Conservation (phyloP, 2,888 invertebrate species). For the Polydrusus pterygomalis region DNA sequence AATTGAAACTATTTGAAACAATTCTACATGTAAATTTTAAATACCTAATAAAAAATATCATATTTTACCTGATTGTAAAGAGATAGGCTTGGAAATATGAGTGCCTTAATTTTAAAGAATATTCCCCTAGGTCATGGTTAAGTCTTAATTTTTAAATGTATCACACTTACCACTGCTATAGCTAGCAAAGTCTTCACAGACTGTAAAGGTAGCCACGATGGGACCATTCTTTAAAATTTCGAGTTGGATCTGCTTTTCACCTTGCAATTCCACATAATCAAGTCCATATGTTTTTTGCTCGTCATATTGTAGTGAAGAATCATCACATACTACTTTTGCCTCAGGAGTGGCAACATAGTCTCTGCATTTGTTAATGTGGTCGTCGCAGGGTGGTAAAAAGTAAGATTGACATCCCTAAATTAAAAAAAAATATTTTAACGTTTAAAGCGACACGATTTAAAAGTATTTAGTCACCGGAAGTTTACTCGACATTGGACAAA, state of each 20-base stretch:
- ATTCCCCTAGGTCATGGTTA: too few relatives aligned
- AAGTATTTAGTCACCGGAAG: too few relatives aligned
- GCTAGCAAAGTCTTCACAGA: constrained; percentile 84
- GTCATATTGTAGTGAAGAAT: constrained; percentile 6
- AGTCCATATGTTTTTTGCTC: constrained; percentile 20
- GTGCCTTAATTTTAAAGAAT: too few relatives aligned
- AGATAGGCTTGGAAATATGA: too few relatives aligned
- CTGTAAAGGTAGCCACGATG: constrained; percentile 89
- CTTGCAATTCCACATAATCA: background rate
- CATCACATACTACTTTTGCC: constrained; percentile 31
- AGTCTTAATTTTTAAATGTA: too few relatives aligned
- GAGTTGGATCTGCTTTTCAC: constrained; percentile 78
- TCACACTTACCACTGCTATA: constrained; percentile 13
- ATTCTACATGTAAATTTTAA: too few relatives aligned
- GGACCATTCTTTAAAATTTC: constrained; percentile 90
- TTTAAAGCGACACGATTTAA: too few relatives aligned
- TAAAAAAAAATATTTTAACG: background rate
- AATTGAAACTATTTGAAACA: too few relatives aligned
- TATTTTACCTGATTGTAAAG: too few relatives aligned
- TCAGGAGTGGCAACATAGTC: constrained; percentile 32
- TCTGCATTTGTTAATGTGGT: constrained; percentile 9
- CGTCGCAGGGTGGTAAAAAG: constrained; percentile 41
- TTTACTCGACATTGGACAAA: too few relatives aligned
- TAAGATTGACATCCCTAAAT: constrained; percentile 38
- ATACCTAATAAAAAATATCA: too few relatives aligned